These are phyloP conservation scores for Sphinx pinastri DNA, from an alignment of 2,888 invertebrate genomes.

Conservation along the genomic window DNA sequence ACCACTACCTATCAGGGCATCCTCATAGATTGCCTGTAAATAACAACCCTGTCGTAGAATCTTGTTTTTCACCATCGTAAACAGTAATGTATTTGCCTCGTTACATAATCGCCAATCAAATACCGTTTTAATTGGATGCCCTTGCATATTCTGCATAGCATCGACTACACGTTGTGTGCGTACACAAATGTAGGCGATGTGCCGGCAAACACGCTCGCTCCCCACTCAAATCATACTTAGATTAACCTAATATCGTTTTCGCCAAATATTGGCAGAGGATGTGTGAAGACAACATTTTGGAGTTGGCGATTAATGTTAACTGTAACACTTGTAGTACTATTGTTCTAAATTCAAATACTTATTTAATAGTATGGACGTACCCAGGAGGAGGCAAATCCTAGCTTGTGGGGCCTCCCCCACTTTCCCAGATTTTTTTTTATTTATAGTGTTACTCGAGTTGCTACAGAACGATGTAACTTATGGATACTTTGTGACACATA, in stretches of 20 bases:
- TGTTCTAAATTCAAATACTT: no score
- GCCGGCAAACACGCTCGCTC: conserved; percentile 43
- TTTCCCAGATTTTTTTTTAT: no score
- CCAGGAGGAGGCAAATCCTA: no score
- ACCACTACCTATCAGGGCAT: no score
- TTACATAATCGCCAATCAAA: background rate
- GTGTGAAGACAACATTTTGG: conserved; percentile 36
- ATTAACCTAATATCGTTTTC: conserved; percentile 67
- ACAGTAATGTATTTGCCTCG: background rate
- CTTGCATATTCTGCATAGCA: conserved; percentile 2
- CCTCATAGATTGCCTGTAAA: background rate
- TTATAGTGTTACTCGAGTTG: no score
- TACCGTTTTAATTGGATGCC: conserved; percentile 1
- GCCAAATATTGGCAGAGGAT: conserved; percentile 39
- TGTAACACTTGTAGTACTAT: background rate
- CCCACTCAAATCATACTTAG: conserved; percentile 66
- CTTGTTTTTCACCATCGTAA: background rate
- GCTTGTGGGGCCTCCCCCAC: no score
- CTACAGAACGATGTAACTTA: no score
- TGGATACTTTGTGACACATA: no score
- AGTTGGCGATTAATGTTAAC: conserved; percentile 37
- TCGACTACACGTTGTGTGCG: background rate
- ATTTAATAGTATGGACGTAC: no score
- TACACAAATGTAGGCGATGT: conserved; percentile 16
- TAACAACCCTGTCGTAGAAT: background rate